A percentile compares a stretch with the other conserved stretches of the same genome.
Evolutionary conservation across 2,888 invertebrate species (phyloP).

Genomic region (Drosophila kambysellisi): DNA sequence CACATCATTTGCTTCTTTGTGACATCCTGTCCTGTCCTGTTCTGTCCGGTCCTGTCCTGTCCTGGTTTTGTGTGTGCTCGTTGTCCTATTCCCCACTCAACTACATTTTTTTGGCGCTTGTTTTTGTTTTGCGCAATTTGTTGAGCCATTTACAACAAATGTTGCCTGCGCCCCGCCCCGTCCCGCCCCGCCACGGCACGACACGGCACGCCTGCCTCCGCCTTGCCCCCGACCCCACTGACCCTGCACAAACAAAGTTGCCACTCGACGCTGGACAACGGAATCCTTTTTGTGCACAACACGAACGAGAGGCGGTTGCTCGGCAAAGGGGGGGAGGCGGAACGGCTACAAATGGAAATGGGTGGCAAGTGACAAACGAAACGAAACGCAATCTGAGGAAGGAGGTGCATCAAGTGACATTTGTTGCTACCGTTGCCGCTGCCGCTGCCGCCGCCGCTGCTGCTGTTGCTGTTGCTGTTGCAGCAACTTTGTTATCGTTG

Average conservation of each 20-base stretch:
- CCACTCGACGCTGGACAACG: constrained; percentile 59
- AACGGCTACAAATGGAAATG: constrained; percentile 33
- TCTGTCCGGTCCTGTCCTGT: not conserved
- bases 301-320: constrained; percentile 13
- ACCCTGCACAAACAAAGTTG: constrained; percentile 29
- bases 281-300: constrained; percentile 65
- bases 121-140: constrained; percentile 62
- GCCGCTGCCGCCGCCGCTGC: constrained; percentile 39
- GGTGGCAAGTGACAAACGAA: constrained; percentile 57
- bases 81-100: constrained; percentile 8
- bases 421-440: constrained; percentile 45
- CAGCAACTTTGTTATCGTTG: constrained; percentile 62
- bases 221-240: not conserved
- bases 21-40: constrained; percentile 14
- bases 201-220: not conserved
- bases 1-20: constrained; percentile 59
- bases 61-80: constrained; percentile 3
- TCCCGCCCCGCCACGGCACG: no score
- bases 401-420: constrained; percentile 61
- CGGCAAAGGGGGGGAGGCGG: not conserved
- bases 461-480: constrained; percentile 21
- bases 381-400: constrained; percentile 12
- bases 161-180: constrained; percentile 45
- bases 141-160: constrained; percentile 69
- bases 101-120: constrained; percentile 36